Conservation (phyloP, 2,113 vertebrate genomes). For the Tauraco erythrolophus region DNA sequence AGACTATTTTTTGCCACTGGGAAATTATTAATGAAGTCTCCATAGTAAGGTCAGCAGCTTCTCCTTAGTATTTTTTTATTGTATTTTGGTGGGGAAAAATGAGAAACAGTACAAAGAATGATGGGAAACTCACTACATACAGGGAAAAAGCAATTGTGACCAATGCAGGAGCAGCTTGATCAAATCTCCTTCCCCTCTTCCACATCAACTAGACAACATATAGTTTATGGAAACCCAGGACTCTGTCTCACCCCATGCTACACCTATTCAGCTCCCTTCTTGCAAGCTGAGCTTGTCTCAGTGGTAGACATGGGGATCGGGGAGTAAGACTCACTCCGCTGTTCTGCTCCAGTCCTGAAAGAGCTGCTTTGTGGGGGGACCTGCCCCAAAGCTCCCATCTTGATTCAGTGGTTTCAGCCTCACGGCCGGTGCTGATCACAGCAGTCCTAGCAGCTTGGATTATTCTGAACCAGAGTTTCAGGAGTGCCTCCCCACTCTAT, state of each 20-base stretch:
- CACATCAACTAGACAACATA: background rate
- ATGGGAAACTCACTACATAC: background rate
- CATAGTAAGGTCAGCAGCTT: background rate
- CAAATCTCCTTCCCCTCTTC: background rate
- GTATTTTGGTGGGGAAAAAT: background rate
- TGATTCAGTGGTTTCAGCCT: background rate
- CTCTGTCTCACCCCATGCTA: background rate
- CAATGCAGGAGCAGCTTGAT: background rate
- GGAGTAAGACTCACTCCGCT: background rate
- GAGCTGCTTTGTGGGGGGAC: background rate
- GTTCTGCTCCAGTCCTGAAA: background rate
- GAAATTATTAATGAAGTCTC: background rate
- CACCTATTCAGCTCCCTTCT: background rate
- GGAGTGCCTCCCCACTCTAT: background rate
- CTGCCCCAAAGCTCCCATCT: background rate
- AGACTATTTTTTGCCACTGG: background rate
- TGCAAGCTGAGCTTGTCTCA: background rate
- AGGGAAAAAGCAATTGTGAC: background rate
- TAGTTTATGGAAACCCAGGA: background rate
- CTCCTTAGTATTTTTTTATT: background rate
- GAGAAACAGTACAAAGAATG: background rate
- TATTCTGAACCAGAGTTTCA: background rate
- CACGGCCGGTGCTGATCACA: background rate
- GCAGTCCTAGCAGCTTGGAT: background rate
- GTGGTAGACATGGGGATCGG: background rate